Conservation (phyloP, 2,888 invertebrate species). For the Ormyrus thymus region DNA sequence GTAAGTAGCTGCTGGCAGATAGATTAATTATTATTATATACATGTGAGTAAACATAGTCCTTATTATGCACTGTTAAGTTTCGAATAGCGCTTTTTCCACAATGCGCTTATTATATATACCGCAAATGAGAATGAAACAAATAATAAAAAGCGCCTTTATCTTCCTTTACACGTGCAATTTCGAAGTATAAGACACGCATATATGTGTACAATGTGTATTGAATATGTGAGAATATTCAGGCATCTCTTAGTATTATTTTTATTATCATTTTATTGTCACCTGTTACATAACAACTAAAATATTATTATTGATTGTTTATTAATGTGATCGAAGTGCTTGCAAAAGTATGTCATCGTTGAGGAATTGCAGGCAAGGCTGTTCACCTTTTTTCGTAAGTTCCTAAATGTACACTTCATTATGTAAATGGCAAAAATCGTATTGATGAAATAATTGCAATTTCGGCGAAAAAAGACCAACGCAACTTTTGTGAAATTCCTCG, state of each 20-base stretch:
- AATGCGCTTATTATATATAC: conserved; percentile 35
- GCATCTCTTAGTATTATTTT: conserved; percentile 38
- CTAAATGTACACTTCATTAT: conserved; percentile 6
- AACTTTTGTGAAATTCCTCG: neutral
- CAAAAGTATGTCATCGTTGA: neutral
- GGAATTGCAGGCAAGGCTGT: neutral
- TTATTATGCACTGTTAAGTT: conserved; percentile 41
- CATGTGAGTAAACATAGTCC: conserved; percentile 47
- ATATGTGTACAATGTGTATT: conserved; percentile 48
- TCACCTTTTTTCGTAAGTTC: conserved; percentile 22
- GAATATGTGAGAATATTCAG: conserved; percentile 38
- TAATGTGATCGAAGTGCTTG: conserved; percentile 8
- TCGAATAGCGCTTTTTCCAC: conserved; percentile 28
- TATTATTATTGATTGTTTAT: conserved; percentile 45
- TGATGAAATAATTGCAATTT: no score
- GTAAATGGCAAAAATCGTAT: neutral
- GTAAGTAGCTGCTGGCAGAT: conserved; percentile 51
- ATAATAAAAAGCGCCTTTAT: conserved; percentile 34
- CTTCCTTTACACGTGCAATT: conserved; percentile 55
- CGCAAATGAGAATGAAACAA: conserved; percentile 24
- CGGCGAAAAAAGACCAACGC: no score
- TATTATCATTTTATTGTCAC: conserved; percentile 30
- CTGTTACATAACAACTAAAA: conserved; percentile 29
- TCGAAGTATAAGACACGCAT: conserved; percentile 34
- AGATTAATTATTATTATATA: conserved; percentile 51